These are phyloP conservation scores for Calliphora vicina DNA, from an alignment of 1,140 invertebrate genomes.

Conservation along the genomic window DNA sequence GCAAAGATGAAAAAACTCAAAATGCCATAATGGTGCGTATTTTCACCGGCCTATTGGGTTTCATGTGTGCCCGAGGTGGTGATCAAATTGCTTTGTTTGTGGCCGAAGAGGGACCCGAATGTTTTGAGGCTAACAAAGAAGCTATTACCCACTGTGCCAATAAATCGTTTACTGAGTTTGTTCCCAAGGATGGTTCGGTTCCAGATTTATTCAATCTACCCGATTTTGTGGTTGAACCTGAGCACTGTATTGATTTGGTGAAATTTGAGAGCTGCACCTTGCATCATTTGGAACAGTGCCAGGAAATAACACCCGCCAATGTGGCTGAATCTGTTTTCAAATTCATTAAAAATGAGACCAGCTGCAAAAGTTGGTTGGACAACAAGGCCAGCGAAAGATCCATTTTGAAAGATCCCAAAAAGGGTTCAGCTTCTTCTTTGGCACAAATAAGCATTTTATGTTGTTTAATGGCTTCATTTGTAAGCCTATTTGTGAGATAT, in stretches of 20 bases:
- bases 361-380: slow-evolving; percentile 66
- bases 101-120: slow-evolving; percentile 78
- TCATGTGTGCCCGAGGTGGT: slow-evolving; percentile 79
- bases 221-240: slow-evolving; percentile 51
- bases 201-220: slow-evolving; percentile 50
- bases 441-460: background rate
- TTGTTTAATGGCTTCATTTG: background rate
- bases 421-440: background rate
- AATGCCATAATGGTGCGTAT: slow-evolving; percentile 69
- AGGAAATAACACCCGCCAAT: slow-evolving; percentile 79
- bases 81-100: slow-evolving; percentile 84
- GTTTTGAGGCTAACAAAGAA: slow-evolving; percentile 70
- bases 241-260: slow-evolving; percentile 65
- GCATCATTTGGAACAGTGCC: slow-evolving; percentile 71
- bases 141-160: slow-evolving; percentile 73
- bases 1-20: slow-evolving; percentile 65
- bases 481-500: background rate
- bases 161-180: slow-evolving; percentile 64
- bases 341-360: slow-evolving; percentile 74
- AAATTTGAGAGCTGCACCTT: slow-evolving; percentile 73
- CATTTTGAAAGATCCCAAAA: slow-evolving; percentile 40
- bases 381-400: slow-evolving; percentile 49
- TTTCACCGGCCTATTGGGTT: slow-evolving; percentile 72
- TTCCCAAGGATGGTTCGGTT: slow-evolving; percentile 29
- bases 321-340: slow-evolving; percentile 80